Conservation (phyloP, 2,113 vertebrate species). For the Enhydra lutris region DNA sequence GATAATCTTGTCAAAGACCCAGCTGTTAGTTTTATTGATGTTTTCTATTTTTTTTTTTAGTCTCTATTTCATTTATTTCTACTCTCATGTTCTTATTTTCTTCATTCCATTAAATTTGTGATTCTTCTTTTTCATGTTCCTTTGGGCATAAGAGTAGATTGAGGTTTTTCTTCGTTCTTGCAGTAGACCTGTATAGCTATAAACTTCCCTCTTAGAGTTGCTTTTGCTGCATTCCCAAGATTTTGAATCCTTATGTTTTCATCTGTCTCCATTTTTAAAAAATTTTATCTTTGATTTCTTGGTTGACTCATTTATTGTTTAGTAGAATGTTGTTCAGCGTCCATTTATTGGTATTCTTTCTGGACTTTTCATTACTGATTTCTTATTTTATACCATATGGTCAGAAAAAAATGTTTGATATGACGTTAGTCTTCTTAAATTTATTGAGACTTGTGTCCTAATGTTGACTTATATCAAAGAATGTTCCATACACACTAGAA, state of each 20-base stretch:
- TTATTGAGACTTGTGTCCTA: not conserved
- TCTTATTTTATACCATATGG: not conserved
- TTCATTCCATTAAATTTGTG: not conserved
- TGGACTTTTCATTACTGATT: not conserved
- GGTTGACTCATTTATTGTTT: not conserved
- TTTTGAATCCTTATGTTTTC: not conserved
- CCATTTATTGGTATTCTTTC: not conserved
- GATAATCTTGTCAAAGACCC: not conserved
- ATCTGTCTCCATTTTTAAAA: not conserved
- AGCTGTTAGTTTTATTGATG: not conserved
- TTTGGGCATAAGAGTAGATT: not conserved
- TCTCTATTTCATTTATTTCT: not conserved
- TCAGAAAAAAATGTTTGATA: not conserved
- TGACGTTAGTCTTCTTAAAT: not conserved
- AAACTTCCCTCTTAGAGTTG: not conserved
- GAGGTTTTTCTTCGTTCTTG: not conserved
- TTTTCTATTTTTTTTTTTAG: not conserved
- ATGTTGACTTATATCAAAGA: not conserved
- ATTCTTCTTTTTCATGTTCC: not conserved
- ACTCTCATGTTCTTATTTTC: not conserved
- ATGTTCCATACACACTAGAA: not conserved
- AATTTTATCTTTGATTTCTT: not conserved
- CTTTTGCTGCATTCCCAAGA: not conserved
- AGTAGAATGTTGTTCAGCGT: not conserved
- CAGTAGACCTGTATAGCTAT: too few relatives aligned